Conservation (phyloP, 1,140 invertebrate genomes). For the Chironomus tepperi region DNA sequence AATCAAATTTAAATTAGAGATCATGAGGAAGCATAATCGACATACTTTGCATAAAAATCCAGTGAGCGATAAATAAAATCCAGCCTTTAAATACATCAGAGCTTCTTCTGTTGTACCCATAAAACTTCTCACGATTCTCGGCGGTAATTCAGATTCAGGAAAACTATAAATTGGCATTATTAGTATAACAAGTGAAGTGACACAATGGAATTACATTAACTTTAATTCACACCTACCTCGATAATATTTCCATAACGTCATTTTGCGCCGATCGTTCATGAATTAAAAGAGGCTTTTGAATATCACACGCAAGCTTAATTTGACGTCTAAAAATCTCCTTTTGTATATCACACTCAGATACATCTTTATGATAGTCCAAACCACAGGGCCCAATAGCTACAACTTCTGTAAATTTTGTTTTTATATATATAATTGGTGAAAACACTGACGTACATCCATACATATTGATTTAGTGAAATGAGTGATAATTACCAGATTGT, state of each 20-base stretch:
- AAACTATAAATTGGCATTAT: slow-evolving; percentile 34
- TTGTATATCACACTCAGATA: slow-evolving; percentile 81
- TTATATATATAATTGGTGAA: too few relatives aligned
- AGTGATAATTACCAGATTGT: slow-evolving; percentile 44
- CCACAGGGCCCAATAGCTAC: slow-evolving; percentile 92
- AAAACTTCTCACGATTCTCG: slow-evolving; percentile 86
- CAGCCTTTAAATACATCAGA: slow-evolving; percentile 73
- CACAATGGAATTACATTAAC: background rate
- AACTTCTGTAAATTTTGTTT: slow-evolving; percentile 52
- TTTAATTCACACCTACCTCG: slow-evolving; percentile 36
- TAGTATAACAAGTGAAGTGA: background rate
- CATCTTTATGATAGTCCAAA: slow-evolving; percentile 89
- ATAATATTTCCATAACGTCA: slow-evolving; percentile 59
- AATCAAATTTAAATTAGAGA: slow-evolving; percentile 24
- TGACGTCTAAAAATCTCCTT: slow-evolving; percentile 82
- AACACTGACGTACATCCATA: too few relatives aligned
- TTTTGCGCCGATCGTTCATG: slow-evolving; percentile 85
- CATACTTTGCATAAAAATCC: slow-evolving; percentile 45
- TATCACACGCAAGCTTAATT: slow-evolving; percentile 73
- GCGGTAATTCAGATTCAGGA: slow-evolving; percentile 54
- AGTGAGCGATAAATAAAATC: slow-evolving; percentile 80
- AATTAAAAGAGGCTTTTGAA: slow-evolving; percentile 82
- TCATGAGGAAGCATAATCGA: background rate
- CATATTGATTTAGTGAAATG: too few relatives aligned
- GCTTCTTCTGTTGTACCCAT: slow-evolving; percentile 82